Percentiles rank a stretch among this genome's conserved stretches.
These are phyloP conservation scores for Spinus olivaceus DNA, from an alignment of 2,797 vertebrate species.

Conservation along the genomic window DNA sequence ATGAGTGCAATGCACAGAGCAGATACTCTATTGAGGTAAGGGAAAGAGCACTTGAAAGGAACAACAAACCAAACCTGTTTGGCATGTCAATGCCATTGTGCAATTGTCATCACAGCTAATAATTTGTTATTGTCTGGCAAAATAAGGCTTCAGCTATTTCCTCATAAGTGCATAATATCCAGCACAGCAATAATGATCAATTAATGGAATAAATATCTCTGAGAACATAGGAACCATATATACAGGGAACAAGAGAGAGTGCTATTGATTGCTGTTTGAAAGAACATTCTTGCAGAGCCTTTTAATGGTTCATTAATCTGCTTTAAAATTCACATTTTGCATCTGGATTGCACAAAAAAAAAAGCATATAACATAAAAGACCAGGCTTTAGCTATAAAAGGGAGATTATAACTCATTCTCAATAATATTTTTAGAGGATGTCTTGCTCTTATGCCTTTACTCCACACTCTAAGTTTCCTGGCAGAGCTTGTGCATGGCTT, in stretches of 20 bases:
- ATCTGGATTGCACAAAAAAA: conserved; percentile 55
- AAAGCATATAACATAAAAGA: conserved; percentile 51
- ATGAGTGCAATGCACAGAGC: conserved; percentile 81
- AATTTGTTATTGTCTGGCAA: conserved; percentile 65
- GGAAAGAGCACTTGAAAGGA: background rate
- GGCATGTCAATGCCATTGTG: background rate
- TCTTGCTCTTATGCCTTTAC: conserved; percentile 47
- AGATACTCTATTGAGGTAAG: conserved; percentile 65
- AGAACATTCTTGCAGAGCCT: conserved; percentile 49
- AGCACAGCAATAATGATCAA: conserved; percentile 66
- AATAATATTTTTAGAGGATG: conserved; percentile 57
- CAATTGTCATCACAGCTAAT: conserved; percentile 47
- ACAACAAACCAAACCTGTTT: conserved; percentile 41
- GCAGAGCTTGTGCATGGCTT: conserved; percentile 26
- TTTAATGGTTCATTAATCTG: conserved; percentile 74
- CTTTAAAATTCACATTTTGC: conserved; percentile 68
- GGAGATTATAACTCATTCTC: conserved; percentile 57
- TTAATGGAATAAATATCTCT: conserved; percentile 70
- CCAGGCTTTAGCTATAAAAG: conserved; percentile 59
- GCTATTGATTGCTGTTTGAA: conserved; percentile 65
- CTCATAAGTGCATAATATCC: conserved; percentile 55
- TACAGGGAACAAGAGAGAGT: conserved; percentile 37
- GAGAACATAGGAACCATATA: conserved; percentile 47
- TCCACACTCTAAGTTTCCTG: conserved; percentile 15
- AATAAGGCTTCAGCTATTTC: conserved; percentile 61